phyloP scores from a whole-genome alignment of 1,140 invertebrate genomes.

The Protaetia brevitarsis region DNA sequence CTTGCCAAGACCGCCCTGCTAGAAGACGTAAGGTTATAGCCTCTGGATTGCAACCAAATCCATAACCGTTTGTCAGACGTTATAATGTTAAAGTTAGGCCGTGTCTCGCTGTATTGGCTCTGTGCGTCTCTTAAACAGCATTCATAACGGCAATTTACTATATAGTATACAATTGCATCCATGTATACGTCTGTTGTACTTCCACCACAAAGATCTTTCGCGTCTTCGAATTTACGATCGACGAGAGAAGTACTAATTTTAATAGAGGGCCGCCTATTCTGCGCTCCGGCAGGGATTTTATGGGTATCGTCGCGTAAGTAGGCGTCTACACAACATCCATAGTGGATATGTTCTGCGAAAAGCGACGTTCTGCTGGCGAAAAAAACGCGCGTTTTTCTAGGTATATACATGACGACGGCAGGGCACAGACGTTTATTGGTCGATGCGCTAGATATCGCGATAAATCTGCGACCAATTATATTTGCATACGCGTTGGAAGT shows the following conservation, averaged over 20 bases:
- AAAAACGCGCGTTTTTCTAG: not conserved
- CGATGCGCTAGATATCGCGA: not conserved
- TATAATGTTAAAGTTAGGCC: conserved; percentile 40
- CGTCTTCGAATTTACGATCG: too few relatives aligned
- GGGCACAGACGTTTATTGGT: not conserved
- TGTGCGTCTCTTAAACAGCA: conserved; percentile 11
- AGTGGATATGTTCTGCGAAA: too few relatives aligned
- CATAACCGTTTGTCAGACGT: conserved; percentile 47
- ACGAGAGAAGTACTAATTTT: conserved; percentile 1
- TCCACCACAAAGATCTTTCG: too few relatives aligned
- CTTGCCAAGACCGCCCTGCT: conserved; percentile 33
- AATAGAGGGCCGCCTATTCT: not conserved
- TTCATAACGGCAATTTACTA: not conserved
- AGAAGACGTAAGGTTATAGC: conserved; percentile 45
- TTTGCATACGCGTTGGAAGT: not conserved
- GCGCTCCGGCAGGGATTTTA: not conserved
- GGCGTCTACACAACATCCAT: not conserved
- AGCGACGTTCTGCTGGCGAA: not conserved
- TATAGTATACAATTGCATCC: conserved; percentile 1
- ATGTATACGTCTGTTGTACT: too few relatives aligned
- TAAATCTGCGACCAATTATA: conserved; percentile 10
- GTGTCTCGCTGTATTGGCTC: not conserved
- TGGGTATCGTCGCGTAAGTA: not conserved
- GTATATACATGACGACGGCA: not conserved
- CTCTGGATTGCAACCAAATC: conserved; percentile 48